phyloP scores from a whole-genome alignment of 2,888 invertebrate genomes.

The Phyllotreta cruciferae region DNA sequence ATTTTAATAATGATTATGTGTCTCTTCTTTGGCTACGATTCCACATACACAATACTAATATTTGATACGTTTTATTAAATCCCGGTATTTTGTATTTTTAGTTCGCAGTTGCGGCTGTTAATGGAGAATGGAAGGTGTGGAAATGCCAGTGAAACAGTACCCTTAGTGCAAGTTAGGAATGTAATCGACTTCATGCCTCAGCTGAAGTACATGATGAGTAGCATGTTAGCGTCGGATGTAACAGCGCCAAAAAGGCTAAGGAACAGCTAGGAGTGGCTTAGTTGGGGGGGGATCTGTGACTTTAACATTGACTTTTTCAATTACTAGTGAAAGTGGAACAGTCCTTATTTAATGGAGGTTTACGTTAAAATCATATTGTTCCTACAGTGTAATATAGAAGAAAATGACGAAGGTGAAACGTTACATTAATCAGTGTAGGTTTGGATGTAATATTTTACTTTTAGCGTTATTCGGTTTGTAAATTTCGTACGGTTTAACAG shows the following conservation, averaged over 20 bases:
- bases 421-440: conserved; percentile 40
- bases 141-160: conserved; percentile 74
- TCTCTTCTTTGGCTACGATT: background rate
- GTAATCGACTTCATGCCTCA: conserved; percentile 87
- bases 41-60: background rate
- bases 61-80: no score
- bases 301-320: conserved; percentile 41
- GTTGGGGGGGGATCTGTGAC: conserved; percentile 53
- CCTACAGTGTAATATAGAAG: conserved; percentile 48
- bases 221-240: conserved; percentile 56
- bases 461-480: conserved; percentile 42
- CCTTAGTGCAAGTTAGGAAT: conserved; percentile 82
- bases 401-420: conserved; percentile 46
- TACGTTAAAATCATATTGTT: conserved; percentile 50
- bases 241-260: conserved; percentile 63
- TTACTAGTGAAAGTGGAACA: conserved; percentile 41
- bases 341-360: conserved; percentile 38
- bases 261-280: conserved; percentile 68
- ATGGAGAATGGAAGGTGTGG: conserved; percentile 78
- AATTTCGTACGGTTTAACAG: conserved; percentile 40
- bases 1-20: no score
- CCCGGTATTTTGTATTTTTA: conserved; percentile 42
- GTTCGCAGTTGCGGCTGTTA: conserved; percentile 74
- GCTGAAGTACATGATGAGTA: conserved; percentile 82
- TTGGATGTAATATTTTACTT: conserved; percentile 48